Conservation (phyloP, 1,140 invertebrate genomes). For the Ephestia elutella region DNA sequence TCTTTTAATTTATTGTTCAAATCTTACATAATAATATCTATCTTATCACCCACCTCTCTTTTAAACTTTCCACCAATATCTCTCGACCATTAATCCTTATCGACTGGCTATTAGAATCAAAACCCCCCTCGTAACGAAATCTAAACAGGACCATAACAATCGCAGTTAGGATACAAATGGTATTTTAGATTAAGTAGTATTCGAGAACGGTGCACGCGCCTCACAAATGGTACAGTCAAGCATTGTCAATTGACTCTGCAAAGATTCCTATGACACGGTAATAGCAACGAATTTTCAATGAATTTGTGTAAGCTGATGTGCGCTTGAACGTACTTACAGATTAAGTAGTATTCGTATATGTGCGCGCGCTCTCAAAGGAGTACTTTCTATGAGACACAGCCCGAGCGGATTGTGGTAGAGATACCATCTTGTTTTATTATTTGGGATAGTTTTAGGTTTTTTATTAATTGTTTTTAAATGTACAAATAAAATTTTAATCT, state of each 20-base stretch:
- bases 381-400: slow-evolving; percentile 40
- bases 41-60: neutral
- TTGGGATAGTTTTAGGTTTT: neutral
- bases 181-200: slow-evolving; percentile 30
- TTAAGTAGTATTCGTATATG: slow-evolving; percentile 50
- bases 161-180: slow-evolving; percentile 35
- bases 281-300: too few relatives aligned
- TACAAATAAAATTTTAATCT: too few relatives aligned
- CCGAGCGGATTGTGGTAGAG: slow-evolving; percentile 37
- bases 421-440: slow-evolving; percentile 9
- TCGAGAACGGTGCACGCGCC: too few relatives aligned
- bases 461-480: too few relatives aligned
- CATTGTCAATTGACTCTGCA: too few relatives aligned
- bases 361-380: slow-evolving; percentile 45
- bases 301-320: too few relatives aligned
- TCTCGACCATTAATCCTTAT: neutral
- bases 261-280: too few relatives aligned
- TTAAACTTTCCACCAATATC: neutral
- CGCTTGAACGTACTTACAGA: slow-evolving; percentile 29
- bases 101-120: neutral
- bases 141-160: slow-evolving; percentile 46
- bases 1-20: too few relatives aligned
- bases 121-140: slow-evolving; percentile 24
- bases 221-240: too few relatives aligned
- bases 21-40: neutral